Base-by-base conservation (phyloP, 2,113 vertebrate species). In the Beaufortia kweichowensis region DNA sequence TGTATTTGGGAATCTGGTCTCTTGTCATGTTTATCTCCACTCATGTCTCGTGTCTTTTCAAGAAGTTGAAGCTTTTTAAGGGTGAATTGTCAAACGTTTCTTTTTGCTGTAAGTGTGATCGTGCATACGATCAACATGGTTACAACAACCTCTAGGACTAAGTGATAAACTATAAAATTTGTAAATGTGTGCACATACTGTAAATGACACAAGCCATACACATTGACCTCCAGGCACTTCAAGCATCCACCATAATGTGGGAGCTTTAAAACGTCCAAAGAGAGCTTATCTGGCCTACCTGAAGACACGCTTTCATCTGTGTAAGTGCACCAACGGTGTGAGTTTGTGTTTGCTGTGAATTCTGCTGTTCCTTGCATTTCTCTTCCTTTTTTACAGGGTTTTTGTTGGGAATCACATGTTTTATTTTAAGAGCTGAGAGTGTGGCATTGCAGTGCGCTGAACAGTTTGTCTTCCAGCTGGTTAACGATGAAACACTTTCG, bases 271-370 rank as follows among this genome's bases (percentile, higher is more conserved):
- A 4, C 89, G 85, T 78, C 89, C 86, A 82, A 89, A 86, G 78
- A 89, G 74, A 88, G 87, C 82, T 69, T 85, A 89, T 72, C 83
- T 90, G 88, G 88, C 82, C 77, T 85, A 89, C 75, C 83, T 90
- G 87, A 91, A 90, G 90, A 87, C 89, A 82, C 89, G 90, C 65
- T 91, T 92, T 82, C 89, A 84, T 2, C 84, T 75, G 48, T 93
- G 92, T 93, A 88, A 93, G 92, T 93, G 78, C 79, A 85, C 81
- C 53, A 62, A 12, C 29, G 14, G 61, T 33, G 85, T 62, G 83
- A 33, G 62, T 81, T 67, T 76, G 24, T 50, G 72, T 67, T 81
- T 84, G 82, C 77, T 68, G 76, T 84, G 29, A 29, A 53, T 29
- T 29, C 46, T 55, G 26, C 19, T 56, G 53, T n/a, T 23, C 31